Evolutionary conservation across 2,113 vertebrate species (phyloP).

Genomic region (Prochilodus magdalenae): DNA sequence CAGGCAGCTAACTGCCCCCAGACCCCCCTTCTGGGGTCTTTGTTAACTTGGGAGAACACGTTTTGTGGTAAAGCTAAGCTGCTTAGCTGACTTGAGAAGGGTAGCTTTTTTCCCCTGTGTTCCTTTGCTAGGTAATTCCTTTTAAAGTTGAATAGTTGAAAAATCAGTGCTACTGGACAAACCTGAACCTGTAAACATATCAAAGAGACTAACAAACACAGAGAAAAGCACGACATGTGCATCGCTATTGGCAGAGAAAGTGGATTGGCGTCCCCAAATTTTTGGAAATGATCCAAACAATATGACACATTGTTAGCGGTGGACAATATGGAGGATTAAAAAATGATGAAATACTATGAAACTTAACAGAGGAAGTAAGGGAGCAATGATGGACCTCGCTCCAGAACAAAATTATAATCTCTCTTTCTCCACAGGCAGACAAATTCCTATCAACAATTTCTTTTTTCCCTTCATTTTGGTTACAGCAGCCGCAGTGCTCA

Average conservation of each 20-base stretch:
- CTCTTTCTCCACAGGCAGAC: not conserved
- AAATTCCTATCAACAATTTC: not conserved
- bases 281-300: not conserved
- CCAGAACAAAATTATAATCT: not conserved
- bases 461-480: not conserved
- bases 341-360: constrained; percentile 56
- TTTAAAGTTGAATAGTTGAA: constrained; percentile 35
- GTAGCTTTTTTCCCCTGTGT: constrained; percentile 11
- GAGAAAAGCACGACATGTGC: not conserved
- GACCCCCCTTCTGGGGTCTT: constrained; percentile 52
- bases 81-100: constrained; percentile 68
- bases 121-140: constrained; percentile 14
- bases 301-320: constrained; percentile 48
- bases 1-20: constrained; percentile 67
- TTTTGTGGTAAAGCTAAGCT: constrained; percentile 68
- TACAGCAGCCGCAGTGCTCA: not conserved
- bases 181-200: not conserved
- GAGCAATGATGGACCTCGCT: not conserved
- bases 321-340: constrained; percentile 56
- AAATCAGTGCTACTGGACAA: not conserved
- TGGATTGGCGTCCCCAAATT: not conserved
- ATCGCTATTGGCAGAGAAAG: constrained; percentile 7
- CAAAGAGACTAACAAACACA: not conserved
- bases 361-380: constrained; percentile 33
- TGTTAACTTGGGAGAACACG: constrained; percentile 53